Evolutionary conservation across 1,140 invertebrate species (phyloP).

Genomic region (Drosophila pseudoananassae): DNA sequence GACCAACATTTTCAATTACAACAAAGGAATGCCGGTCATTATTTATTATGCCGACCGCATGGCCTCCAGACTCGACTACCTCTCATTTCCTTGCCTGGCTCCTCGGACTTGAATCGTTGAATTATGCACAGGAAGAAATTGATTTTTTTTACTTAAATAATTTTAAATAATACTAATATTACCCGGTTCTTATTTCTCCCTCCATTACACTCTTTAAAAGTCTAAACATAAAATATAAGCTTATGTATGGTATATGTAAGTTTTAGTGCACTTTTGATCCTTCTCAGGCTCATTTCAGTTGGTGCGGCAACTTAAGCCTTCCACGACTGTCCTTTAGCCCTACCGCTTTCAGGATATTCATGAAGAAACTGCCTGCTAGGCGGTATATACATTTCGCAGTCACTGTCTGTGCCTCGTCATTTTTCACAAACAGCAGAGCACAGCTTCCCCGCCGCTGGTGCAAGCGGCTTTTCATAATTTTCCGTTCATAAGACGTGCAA

Average conservation of each 20-base stretch:
- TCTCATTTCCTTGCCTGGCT: conserved; percentile 23
- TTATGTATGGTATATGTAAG: no score
- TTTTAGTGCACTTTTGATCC: conserved; percentile 3
- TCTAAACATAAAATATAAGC: not conserved
- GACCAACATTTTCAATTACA: conserved; percentile 83
- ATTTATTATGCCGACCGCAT: conserved; percentile 83
- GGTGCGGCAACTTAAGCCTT: conserved; percentile 73
- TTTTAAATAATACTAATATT: no score
- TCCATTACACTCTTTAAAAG: no score
- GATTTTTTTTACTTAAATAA: not conserved
- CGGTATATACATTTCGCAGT: conserved; percentile 60
- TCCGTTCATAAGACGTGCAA: conserved; percentile 69
- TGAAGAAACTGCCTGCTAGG: conserved; percentile 55
- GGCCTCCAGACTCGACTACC: conserved; percentile 59
- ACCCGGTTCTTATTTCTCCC: no score
- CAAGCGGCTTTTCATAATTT: conserved; percentile 76
- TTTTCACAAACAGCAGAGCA: conserved; percentile 68
- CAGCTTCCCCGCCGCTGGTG: not conserved
- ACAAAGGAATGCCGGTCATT: conserved; percentile 82
- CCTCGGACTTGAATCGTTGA: conserved; percentile 25
- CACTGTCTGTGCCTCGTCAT: conserved; percentile 69
- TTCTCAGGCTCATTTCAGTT: conserved; percentile 62
- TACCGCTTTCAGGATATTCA: conserved; percentile 65
- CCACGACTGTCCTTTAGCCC: conserved; percentile 61
- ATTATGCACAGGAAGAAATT: conserved; percentile 21